Evolutionary conservation across 2,888 invertebrate species (phyloP).

Genomic region (Phorcus lineatus): DNA sequence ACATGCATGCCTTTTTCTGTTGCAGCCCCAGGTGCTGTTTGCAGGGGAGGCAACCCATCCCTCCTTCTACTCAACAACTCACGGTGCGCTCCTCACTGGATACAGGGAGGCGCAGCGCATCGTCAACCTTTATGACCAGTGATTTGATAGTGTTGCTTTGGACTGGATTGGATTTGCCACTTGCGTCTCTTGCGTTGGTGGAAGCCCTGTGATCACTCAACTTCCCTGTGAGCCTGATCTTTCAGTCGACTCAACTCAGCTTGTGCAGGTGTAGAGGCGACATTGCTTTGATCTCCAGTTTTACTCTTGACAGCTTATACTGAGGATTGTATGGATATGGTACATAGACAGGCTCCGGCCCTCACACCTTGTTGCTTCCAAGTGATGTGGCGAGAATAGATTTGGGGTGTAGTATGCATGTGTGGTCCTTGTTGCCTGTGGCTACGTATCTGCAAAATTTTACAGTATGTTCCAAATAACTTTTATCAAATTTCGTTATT

Average conservation of each 20-base stretch:
- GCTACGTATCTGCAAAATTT: too few species aligned
- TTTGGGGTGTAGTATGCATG: too few species aligned
- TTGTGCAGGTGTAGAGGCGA: too few species aligned
- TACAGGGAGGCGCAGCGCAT: slow-evolving; percentile 71
- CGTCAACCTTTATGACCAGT: slow-evolving; percentile 51
- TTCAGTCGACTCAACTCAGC: not conserved
- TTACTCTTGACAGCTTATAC: not conserved
- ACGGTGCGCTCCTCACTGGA: slow-evolving; percentile 94
- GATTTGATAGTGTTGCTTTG: not conserved
- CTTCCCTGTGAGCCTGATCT: slow-evolving; percentile 13
- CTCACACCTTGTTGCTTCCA: too few species aligned
- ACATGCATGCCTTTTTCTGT: slow-evolving; percentile 28
- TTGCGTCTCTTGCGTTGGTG: not conserved
- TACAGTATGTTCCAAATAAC: too few species aligned
- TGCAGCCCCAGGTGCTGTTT: slow-evolving; percentile 88
- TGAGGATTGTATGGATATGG: not conserved
- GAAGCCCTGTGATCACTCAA: not conserved
- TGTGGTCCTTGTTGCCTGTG: too few species aligned
- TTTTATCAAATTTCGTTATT: too few species aligned
- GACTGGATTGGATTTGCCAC: too few species aligned
- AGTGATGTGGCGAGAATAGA: too few species aligned
- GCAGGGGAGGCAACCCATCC: slow-evolving; percentile 97
- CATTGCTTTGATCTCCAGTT: not conserved
- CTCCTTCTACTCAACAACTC: slow-evolving; percentile 95
- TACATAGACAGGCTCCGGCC: too few species aligned